Evolutionary conservation across 2,113 vertebrate species (phyloP).

Genomic region (Myxocyprinus asiaticus): DNA sequence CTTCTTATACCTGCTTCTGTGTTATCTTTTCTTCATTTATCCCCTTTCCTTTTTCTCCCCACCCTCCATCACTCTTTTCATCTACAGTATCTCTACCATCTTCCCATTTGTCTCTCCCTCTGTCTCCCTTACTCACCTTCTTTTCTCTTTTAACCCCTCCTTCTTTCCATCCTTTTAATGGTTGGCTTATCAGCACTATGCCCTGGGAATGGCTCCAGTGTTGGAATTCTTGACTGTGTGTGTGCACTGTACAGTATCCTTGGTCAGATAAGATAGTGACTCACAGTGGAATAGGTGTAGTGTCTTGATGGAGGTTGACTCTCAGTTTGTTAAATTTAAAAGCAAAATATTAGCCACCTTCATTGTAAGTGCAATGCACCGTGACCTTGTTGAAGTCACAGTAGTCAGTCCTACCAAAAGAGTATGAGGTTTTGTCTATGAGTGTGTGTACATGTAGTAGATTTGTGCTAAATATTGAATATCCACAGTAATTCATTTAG

Average conservation of each 20-base stretch:
- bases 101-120: constrained; percentile 2
- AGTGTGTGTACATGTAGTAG: not conserved
- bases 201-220: constrained; percentile 35
- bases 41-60: constrained; percentile 36
- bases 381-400: constrained; percentile 47
- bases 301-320: not conserved
- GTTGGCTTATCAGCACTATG: constrained; percentile 47
- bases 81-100: constrained; percentile 31
- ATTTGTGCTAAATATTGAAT: no score
- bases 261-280: constrained; percentile 18
- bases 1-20: no score
- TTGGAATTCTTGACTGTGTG: constrained; percentile 26
- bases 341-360: not conserved
- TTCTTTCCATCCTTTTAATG: constrained; percentile 34
- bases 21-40: not conserved
- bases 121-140: not conserved
- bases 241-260: constrained; percentile 30
- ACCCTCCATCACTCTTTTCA: constrained; percentile 22
- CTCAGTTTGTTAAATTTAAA: constrained; percentile 17
- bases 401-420: not conserved
- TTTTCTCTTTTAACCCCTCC: not conserved
- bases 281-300: not conserved
- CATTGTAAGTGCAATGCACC: not conserved
- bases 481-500: no score
- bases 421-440: not conserved